A percentile compares a stretch with the other conserved stretches of the same genome.
Conservation (phyloP, 2,797 vertebrate genomes). For the Pelochelys cantorii region DNA sequence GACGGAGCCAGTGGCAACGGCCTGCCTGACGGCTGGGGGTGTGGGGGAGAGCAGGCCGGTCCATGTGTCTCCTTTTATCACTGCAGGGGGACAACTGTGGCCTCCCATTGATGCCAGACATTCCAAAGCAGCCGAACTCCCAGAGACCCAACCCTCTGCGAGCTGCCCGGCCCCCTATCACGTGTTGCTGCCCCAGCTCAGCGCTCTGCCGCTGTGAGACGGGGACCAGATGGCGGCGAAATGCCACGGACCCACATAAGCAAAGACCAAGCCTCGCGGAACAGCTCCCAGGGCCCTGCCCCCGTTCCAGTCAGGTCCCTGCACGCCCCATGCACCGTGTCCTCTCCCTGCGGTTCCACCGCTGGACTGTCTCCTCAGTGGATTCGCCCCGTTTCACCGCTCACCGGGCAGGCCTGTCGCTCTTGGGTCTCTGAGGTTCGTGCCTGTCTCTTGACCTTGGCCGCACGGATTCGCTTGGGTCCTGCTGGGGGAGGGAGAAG, state of each 20-base stretch:
- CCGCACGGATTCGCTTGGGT: slow-evolving; percentile 83
- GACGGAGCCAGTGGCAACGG: not conserved
- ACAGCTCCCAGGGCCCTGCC: not conserved
- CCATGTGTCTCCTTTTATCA: not conserved
- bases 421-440: slow-evolving; percentile 86
- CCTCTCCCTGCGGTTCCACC: not conserved
- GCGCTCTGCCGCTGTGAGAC: not conserved
- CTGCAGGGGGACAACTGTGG: not conserved
- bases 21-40: not conserved
- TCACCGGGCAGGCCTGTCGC: slow-evolving; percentile 89
- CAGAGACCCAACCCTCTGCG: not conserved
- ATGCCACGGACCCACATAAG: not conserved
- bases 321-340: not conserved
- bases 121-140: not conserved
- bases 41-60: too few species aligned
- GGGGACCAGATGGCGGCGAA: not conserved
- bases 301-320: not conserved
- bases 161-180: slow-evolving; percentile 51
- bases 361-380: not conserved
- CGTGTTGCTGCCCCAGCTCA: slow-evolving; percentile 64
- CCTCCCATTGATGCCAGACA: slow-evolving; percentile 28
- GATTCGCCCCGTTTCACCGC: not conserved
- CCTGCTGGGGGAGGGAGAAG: slow-evolving; percentile 77
- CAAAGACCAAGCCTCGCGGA: rapidly evolving
- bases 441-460: slow-evolving; percentile 87